Conservation (phyloP, 2,888 invertebrate species). For the Sarcophaga variegata region DNA sequence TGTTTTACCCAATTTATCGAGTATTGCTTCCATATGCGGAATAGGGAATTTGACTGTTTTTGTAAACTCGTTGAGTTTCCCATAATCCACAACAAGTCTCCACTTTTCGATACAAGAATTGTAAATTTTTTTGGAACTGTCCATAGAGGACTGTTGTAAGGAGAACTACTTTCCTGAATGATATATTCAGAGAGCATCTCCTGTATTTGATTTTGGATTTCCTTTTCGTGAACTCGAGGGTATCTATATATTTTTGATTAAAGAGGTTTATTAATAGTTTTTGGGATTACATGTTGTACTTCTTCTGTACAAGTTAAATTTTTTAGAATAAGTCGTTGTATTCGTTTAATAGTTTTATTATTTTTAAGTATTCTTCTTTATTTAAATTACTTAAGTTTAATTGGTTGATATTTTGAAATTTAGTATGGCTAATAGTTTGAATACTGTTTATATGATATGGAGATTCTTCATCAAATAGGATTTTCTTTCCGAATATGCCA, state of each 20-base stretch:
- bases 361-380: slow-evolving; percentile 25
- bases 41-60: slow-evolving; percentile 25
- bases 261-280: not conserved
- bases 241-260: slow-evolving; percentile 36
- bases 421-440: slow-evolving; percentile 33
- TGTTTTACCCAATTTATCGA: slow-evolving; percentile 71
- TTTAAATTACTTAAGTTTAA: slow-evolving; percentile 21
- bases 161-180: slow-evolving; percentile 36
- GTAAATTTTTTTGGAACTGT: slow-evolving; percentile 27
- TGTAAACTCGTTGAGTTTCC: not conserved
- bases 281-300: not conserved
- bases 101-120: slow-evolving; percentile 30
- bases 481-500: slow-evolving; percentile 14
- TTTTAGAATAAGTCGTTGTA: slow-evolving; percentile 12
- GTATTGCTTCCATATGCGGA: slow-evolving; percentile 71
- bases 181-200: slow-evolving; percentile 37
- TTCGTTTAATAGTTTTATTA: slow-evolving; percentile 20
- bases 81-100: slow-evolving; percentile 35
- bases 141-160: slow-evolving; percentile 44
- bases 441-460: slow-evolving; percentile 43
- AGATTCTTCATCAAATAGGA: slow-evolving; percentile 43
- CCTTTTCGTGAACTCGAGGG: slow-evolving; percentile 32
- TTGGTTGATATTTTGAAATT: slow-evolving; percentile 40
- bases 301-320: not conserved
- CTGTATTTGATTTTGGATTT: slow-evolving; percentile 16